phyloP scores from a whole-genome alignment of 2,797 vertebrate species.

The Takifugu rubripes region DNA sequence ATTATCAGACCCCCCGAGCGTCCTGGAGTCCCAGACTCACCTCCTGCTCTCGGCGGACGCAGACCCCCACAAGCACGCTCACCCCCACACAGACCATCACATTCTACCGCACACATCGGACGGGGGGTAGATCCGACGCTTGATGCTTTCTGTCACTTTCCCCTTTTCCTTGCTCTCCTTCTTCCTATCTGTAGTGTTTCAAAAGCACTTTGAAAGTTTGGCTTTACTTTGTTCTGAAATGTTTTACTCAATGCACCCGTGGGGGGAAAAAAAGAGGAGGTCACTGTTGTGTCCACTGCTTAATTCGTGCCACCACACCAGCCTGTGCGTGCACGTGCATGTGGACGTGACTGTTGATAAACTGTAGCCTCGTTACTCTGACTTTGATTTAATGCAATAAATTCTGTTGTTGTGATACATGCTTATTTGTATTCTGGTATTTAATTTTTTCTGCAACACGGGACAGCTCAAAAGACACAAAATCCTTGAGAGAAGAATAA shows the following conservation, averaged over 20 bases:
- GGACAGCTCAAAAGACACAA: neutral
- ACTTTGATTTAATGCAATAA: slow-evolving; percentile 72
- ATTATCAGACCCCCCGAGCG: slow-evolving; percentile 52
- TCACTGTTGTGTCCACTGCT: slow-evolving; percentile 30
- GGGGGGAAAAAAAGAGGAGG: slow-evolving; percentile 16
- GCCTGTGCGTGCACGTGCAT: slow-evolving; percentile 25
- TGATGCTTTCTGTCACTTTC: fast-evolving
- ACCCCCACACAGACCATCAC: slow-evolving; percentile 60
- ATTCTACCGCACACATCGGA: slow-evolving; percentile 70
- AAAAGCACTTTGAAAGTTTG: slow-evolving; percentile 62
- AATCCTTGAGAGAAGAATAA: slow-evolving; percentile 1
- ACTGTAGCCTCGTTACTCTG: slow-evolving; percentile 53
- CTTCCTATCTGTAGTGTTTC: slow-evolving; percentile 50
- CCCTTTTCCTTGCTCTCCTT: slow-evolving; percentile 3
- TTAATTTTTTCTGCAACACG: neutral
- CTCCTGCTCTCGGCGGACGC: slow-evolving; percentile 52
- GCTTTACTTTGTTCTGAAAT: slow-evolving; percentile 41
- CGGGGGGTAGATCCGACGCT: slow-evolving; percentile 56
- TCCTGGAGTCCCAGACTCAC: slow-evolving; percentile 50
- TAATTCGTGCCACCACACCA: slow-evolving; percentile 27
- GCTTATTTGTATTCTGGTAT: slow-evolving; percentile 12
- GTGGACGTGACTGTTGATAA: slow-evolving; percentile 45
- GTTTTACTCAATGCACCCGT: slow-evolving; percentile 17
- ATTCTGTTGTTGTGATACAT: slow-evolving; percentile 48
- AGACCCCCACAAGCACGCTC: slow-evolving; percentile 55